Evolutionary conservation across 2,113 vertebrate genomes (phyloP).

Genomic region (Turdus rufiventris): DNA sequence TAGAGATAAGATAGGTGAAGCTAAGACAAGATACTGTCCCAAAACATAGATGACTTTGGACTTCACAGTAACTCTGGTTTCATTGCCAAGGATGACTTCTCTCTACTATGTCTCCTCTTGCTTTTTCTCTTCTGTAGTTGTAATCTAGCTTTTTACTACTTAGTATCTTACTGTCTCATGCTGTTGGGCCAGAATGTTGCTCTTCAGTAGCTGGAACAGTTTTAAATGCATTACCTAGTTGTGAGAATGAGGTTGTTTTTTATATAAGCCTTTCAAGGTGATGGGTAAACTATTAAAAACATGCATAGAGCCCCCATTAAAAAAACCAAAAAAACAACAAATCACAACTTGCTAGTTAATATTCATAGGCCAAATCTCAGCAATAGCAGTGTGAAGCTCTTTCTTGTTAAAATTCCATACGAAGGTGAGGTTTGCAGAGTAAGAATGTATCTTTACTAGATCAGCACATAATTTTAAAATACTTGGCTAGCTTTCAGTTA

Average conservation of each 20-base stretch:
- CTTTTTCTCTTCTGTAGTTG: background rate
- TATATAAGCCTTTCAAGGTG: background rate
- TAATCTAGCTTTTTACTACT: background rate
- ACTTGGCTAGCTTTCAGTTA: background rate
- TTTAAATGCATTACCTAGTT: background rate
- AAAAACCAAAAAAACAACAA: background rate
- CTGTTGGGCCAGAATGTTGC: background rate
- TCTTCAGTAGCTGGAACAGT: background rate
- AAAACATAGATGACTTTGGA: background rate
- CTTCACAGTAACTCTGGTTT: background rate
- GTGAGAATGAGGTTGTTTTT: background rate
- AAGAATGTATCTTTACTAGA: background rate
- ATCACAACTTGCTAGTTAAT: background rate
- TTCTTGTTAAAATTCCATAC: background rate
- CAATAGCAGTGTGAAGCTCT: background rate
- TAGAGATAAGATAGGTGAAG: background rate
- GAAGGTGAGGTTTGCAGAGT: background rate
- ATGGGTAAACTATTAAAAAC: background rate
- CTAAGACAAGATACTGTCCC: background rate
- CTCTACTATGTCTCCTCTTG: background rate
- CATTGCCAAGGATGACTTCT: background rate
- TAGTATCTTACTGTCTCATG: background rate
- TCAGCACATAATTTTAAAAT: background rate
- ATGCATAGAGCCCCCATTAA: background rate
- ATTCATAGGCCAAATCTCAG: background rate